These are phyloP conservation scores for Geotria australis DNA, from an alignment of 2,797 vertebrate species.

Conservation along the genomic window DNA sequence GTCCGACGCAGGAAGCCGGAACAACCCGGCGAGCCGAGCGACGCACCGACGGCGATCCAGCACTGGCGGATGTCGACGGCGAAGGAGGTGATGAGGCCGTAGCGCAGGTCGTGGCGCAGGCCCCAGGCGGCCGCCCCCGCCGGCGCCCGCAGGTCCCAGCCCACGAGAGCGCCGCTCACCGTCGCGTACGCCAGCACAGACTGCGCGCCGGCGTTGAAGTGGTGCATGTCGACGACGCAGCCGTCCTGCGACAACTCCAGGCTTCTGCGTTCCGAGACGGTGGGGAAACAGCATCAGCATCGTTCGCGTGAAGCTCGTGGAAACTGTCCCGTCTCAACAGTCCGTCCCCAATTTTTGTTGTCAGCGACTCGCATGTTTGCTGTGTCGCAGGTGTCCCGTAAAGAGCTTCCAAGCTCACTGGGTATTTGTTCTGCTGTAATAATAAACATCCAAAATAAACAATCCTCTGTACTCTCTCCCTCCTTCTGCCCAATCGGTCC, in stretches of 20 bases:
- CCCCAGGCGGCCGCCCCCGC: slow-evolving; percentile 56
- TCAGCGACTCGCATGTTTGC: too few relatives aligned
- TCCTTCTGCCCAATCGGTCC: too few relatives aligned
- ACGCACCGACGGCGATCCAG: slow-evolving; percentile 76
- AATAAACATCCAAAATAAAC: too few relatives aligned
- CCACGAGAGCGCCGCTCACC: slow-evolving; percentile 69
- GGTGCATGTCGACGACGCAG: slow-evolving; percentile 74
- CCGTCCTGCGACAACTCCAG: slow-evolving; percentile 62
- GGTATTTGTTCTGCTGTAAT: too few relatives aligned
- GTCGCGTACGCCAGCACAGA: slow-evolving; percentile 73
- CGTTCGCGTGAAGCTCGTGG: too few relatives aligned
- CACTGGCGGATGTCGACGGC: slow-evolving; percentile 87
- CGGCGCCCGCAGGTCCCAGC: slow-evolving; percentile 70
- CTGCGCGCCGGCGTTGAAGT: slow-evolving; percentile 71
- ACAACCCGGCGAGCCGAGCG: neutral
- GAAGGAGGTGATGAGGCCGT: slow-evolving; percentile 91
- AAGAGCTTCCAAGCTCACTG: too few relatives aligned
- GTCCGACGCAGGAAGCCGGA: too few relatives aligned
- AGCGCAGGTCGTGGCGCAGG: slow-evolving; percentile 54
- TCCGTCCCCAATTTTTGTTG: too few relatives aligned
- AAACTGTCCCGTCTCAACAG: too few relatives aligned
- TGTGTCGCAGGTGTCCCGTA: too few relatives aligned
- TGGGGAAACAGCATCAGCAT: too few relatives aligned
- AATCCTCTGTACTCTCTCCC: too few relatives aligned
- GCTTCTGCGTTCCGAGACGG: slow-evolving; percentile 13